phyloP scores from a whole-genome alignment of 1,140 invertebrate species.

The Dermatophagoides farinae region DNA sequence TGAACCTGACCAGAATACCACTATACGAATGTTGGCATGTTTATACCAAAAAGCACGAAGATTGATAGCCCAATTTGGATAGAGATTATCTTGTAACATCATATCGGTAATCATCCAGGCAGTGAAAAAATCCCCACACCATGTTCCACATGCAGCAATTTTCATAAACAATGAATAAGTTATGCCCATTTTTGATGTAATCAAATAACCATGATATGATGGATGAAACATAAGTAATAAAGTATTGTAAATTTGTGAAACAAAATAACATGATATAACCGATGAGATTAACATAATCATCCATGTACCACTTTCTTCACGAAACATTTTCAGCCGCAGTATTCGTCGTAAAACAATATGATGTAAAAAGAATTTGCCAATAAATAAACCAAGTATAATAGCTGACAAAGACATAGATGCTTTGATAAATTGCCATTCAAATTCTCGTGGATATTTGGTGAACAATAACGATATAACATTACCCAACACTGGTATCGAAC shows the following conservation, averaged over 20 bases:
- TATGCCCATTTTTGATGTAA: constrained; percentile 27
- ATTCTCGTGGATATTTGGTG: constrained; percentile 32
- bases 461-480: constrained; percentile 34
- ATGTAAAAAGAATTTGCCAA: constrained; percentile 33
- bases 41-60: constrained; percentile 17
- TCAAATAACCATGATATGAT: constrained; percentile 24
- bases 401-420: constrained; percentile 31
- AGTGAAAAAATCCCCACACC: constrained; percentile 34
- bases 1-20: constrained; percentile 33
- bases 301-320: constrained; percentile 35
- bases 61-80: constrained; percentile 22
- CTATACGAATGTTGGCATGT: constrained; percentile 28
- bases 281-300: constrained; percentile 34
- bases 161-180: constrained; percentile 32
- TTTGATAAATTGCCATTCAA: constrained; percentile 31
- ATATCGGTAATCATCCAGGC: constrained; percentile 37
- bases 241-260: constrained; percentile 33
- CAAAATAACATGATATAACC: constrained; percentile 31
- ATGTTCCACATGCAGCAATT: constrained; percentile 34
- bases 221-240: constrained; percentile 28
- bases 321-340: constrained; percentile 35
- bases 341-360: constrained; percentile 22
- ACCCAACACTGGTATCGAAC: constrained; percentile 33
- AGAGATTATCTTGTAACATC: constrained; percentile 37
- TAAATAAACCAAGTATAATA: constrained; percentile 29